Conservation (phyloP, 2,113 vertebrate species). For the Labeo catla region DNA sequence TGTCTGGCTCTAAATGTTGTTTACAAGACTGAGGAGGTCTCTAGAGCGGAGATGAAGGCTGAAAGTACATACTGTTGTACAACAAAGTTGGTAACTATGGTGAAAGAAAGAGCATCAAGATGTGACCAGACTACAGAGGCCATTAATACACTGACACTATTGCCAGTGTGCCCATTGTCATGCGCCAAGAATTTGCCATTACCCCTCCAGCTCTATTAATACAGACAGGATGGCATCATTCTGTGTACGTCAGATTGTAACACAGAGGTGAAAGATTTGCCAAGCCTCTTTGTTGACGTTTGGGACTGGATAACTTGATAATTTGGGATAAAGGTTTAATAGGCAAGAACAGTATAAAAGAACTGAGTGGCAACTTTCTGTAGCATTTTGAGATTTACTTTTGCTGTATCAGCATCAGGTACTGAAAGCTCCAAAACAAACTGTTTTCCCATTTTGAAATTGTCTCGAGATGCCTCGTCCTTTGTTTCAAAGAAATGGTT, state of each 20-base stretch:
- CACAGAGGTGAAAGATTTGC: constrained; percentile 39
- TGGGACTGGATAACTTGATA: constrained; percentile 6
- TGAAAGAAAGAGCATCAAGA: constrained; percentile 21
- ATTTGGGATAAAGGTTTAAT: not conserved
- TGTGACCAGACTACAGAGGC: constrained; percentile 54
- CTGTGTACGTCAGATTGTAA: constrained; percentile 31
- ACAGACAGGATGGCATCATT: constrained; percentile 4
- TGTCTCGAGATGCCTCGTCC: constrained; percentile 44
- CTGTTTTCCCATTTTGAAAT: not conserved
- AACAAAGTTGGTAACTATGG: constrained; percentile 30
- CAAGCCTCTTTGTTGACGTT: constrained; percentile 41
- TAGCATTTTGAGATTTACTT: not conserved
- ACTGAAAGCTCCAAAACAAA: not conserved
- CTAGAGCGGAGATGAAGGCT: not conserved
- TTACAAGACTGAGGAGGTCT: constrained; percentile 14
- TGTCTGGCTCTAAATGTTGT: constrained; percentile 21
- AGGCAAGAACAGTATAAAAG: constrained; percentile 29
- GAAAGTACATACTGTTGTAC: not conserved
- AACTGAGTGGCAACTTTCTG: not conserved
- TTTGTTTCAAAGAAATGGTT: constrained; percentile 37
- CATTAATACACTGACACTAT: not conserved
- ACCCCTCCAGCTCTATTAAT: constrained; percentile 42
- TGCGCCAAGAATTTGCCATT: constrained; percentile 57
- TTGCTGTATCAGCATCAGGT: not conserved
- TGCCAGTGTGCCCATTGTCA: constrained; percentile 32